Percentiles rank a stretch among this genome's conserved stretches.
Evolutionary conservation across 1,140 invertebrate genomes (phyloP).

Genomic region (Drosophila nigromelanica): DNA sequence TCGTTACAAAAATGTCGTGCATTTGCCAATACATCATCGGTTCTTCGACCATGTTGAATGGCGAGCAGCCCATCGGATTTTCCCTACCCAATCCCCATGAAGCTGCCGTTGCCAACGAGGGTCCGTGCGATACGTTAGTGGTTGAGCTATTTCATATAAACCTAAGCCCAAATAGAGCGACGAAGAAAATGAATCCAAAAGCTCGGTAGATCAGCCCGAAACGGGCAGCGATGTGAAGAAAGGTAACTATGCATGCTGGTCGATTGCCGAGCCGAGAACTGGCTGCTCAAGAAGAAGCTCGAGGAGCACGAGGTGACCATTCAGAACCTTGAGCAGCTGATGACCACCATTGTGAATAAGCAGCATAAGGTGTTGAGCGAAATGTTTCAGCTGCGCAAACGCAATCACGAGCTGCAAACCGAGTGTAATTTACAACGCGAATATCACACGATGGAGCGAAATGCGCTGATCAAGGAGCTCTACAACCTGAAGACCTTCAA

Average conservation of each 20-base stretch:
- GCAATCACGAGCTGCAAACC: constrained; percentile 56
- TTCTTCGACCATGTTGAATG: constrained; percentile 6
- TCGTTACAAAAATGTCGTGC: constrained; percentile 53
- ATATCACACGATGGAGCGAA: constrained; percentile 71
- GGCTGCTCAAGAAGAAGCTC: constrained; percentile 69
- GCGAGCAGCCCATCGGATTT: not conserved
- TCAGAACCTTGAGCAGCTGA: constrained; percentile 63
- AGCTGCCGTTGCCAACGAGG: not conserved
- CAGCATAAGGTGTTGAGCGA: constrained; percentile 63
- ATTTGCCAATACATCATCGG: constrained; percentile 52
- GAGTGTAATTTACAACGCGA: constrained; percentile 66
- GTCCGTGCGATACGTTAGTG: constrained; percentile 3
- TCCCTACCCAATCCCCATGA: not conserved
- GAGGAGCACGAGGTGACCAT: constrained; percentile 55
- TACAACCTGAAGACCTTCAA: constrained; percentile 47
- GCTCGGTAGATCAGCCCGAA: not conserved
- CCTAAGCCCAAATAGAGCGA: not conserved
- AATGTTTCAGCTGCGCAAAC: constrained; percentile 53
- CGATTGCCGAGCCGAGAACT: constrained; percentile 60
- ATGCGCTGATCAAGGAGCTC: constrained; percentile 60
- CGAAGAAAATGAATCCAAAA: not conserved
- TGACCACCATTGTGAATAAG: constrained; percentile 64
- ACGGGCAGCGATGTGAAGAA: not conserved
- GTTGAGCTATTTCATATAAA: not conserved
- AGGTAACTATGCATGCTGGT: constrained; percentile 15